phyloP scores from a whole-genome alignment of 2,113 vertebrate species.

The cat (Felis catus) region DNA sequence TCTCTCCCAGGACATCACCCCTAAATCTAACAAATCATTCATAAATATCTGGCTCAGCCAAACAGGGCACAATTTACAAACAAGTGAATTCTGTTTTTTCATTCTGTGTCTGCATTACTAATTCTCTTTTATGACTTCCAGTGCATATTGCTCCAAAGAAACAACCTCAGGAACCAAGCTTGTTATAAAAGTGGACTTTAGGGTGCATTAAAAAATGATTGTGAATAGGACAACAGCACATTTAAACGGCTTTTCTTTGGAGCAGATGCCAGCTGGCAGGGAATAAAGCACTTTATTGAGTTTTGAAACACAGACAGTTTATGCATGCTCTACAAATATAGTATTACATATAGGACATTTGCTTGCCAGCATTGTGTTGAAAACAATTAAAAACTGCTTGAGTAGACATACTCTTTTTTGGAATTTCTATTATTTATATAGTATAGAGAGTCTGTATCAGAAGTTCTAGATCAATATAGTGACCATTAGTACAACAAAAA shows the following conservation, averaged over 20 bases:
- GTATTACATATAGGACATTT: neutral
- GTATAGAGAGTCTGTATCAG: neutral
- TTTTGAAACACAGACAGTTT: slow-evolving; percentile 46
- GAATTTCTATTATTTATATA: neutral
- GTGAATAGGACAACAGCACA: slow-evolving; percentile 26
- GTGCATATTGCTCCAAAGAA: neutral
- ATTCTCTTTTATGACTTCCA: slow-evolving; percentile 48
- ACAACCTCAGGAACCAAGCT: neutral
- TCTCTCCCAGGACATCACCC: neutral
- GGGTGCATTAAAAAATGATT: slow-evolving; percentile 62
- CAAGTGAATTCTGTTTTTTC: slow-evolving; percentile 14
- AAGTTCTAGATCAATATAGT: neutral
- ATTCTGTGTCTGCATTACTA: neutral
- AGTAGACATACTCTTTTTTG: neutral
- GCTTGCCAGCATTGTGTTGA: neutral
- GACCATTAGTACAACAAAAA: neutral
- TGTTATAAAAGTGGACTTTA: slow-evolving; percentile 49
- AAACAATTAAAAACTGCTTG: slow-evolving; percentile 33
- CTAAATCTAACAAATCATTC: neutral
- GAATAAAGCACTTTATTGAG: slow-evolving; percentile 43
- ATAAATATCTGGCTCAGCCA: neutral
- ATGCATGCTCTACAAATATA: neutral
- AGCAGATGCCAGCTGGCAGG: slow-evolving; percentile 42
- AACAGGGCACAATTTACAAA: neutral
- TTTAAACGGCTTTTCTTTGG: slow-evolving; percentile 46